Evolutionary conservation across 1,140 invertebrate genomes (phyloP).

Genomic region (Heliconius melpomene): DNA sequence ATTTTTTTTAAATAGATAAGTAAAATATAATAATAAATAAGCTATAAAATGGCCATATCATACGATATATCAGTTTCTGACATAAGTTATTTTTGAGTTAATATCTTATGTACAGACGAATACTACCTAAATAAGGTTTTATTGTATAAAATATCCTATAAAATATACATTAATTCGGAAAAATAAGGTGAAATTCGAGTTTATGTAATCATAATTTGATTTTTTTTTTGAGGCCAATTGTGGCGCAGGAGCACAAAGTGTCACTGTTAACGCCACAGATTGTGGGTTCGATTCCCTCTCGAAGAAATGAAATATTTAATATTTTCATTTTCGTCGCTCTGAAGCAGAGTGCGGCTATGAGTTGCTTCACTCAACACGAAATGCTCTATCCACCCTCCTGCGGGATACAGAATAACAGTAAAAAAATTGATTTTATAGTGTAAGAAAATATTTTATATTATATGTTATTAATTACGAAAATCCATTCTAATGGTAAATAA

Average conservation of each 20-base stretch:
- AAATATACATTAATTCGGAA: background rate
- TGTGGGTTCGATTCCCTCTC: too few species aligned
- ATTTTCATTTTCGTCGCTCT: too few species aligned
- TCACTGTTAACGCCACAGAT: too few species aligned
- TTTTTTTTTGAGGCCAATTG: too few species aligned
- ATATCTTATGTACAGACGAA: background rate
- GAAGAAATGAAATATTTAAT: too few species aligned
- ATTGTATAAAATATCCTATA: background rate
- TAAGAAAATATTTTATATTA: background rate
- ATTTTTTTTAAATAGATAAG: background rate
- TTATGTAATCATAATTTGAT: background rate
- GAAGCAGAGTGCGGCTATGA: too few species aligned
- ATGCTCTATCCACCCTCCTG: too few species aligned
- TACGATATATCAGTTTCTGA: background rate
- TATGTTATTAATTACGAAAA: background rate
- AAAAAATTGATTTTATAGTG: too few species aligned
- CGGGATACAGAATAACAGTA: too few species aligned
- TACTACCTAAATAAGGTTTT: background rate
- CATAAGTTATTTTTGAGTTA: background rate
- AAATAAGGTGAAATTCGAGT: background rate
- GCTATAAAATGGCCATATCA: slow-evolving; percentile 5
- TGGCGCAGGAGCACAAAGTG: too few species aligned
- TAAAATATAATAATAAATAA: background rate
- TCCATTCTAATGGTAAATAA: too few species aligned
- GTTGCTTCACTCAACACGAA: too few species aligned